Evolutionary conservation across 2,113 vertebrate genomes (phyloP).

Genomic region (Odontesthes bonariensis): DNA sequence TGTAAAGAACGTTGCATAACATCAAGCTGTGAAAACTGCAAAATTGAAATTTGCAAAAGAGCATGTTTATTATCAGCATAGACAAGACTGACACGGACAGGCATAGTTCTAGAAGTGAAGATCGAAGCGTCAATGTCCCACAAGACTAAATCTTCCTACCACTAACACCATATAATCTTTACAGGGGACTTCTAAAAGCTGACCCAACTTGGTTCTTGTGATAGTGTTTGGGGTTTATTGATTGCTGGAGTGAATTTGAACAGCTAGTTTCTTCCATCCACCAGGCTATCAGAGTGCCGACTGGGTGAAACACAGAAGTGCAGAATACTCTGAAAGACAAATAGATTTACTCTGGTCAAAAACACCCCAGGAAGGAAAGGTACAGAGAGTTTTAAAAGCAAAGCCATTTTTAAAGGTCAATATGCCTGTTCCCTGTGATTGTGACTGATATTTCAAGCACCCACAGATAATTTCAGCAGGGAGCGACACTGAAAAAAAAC

Average conservation of each 20-base stretch:
- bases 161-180: not conserved
- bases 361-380: constrained; percentile 6
- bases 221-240: constrained; percentile 48
- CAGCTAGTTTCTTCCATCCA: constrained; percentile 24
- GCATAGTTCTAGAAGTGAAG: too few relatives aligned
- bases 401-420: constrained; percentile 29
- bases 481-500: constrained; percentile 17
- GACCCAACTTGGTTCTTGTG: too few relatives aligned
- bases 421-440: constrained; percentile 24
- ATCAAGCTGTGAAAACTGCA: too few relatives aligned
- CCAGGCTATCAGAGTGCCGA: not conserved
- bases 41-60: too few relatives aligned
- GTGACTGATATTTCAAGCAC: constrained; percentile 32
- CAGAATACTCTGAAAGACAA: constrained; percentile 4
- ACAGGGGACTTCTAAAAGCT: not conserved
- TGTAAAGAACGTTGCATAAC: too few relatives aligned
- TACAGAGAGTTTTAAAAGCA: constrained; percentile 23
- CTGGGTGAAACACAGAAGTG: constrained; percentile 22
- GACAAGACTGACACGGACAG: too few relatives aligned
- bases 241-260: constrained; percentile 32
- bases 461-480: constrained; percentile 25
- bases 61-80: too few relatives aligned
- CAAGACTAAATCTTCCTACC: not conserved
- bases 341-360: constrained; percentile 9
- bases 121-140: too few relatives aligned